A percentile compares a stretch with the other conserved stretches of the same genome.
These are phyloP conservation scores for Eulemur coronatus DNA, from an alignment of 2,797 vertebrate genomes.

Conservation along the genomic window DNA sequence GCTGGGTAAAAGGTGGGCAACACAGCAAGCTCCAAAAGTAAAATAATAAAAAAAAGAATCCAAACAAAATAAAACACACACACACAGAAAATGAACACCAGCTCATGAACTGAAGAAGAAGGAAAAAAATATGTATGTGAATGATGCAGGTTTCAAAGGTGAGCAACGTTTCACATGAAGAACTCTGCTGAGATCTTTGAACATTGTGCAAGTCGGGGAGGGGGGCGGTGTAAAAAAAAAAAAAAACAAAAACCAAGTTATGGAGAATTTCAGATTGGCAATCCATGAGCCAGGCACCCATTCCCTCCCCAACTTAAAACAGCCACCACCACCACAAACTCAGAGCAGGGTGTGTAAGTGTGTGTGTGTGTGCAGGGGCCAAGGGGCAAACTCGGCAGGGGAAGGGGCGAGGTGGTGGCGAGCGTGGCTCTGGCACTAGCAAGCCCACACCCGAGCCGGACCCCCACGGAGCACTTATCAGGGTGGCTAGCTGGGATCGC, in stretches of 20 bases:
- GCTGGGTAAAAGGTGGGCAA: constrained; percentile 9
- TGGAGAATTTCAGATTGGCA: constrained; percentile 83
- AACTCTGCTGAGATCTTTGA: constrained; percentile 82
- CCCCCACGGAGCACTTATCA: constrained; percentile 87
- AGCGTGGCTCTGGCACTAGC: constrained; percentile 87
- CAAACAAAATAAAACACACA: constrained; percentile 84
- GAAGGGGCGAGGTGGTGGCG: constrained; percentile 79
- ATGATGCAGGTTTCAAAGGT: constrained; percentile 88
- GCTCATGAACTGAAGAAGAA: constrained; percentile 86
- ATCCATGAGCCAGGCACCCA: constrained; percentile 75
- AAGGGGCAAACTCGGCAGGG: constrained; percentile 40
- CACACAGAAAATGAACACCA: constrained; percentile 63
- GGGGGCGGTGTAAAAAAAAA: background rate
- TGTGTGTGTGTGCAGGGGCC: constrained; percentile 36
- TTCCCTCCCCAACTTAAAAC: constrained; percentile 79
- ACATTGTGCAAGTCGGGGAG: constrained; percentile 70
- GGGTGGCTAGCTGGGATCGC: constrained; percentile 83
- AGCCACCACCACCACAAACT: constrained; percentile 51
- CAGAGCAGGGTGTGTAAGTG: constrained; percentile 31
- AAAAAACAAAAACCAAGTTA: constrained; percentile 73
- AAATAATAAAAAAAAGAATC: constrained; percentile 54
- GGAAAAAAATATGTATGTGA: constrained; percentile 82
- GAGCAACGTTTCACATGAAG: constrained; percentile 86
- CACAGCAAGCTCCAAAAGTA: constrained; percentile 85
- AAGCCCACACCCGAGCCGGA: constrained; percentile 86